Conservation (phyloP, 2,113 vertebrate genomes). For the Malurus alboscapulatus region DNA sequence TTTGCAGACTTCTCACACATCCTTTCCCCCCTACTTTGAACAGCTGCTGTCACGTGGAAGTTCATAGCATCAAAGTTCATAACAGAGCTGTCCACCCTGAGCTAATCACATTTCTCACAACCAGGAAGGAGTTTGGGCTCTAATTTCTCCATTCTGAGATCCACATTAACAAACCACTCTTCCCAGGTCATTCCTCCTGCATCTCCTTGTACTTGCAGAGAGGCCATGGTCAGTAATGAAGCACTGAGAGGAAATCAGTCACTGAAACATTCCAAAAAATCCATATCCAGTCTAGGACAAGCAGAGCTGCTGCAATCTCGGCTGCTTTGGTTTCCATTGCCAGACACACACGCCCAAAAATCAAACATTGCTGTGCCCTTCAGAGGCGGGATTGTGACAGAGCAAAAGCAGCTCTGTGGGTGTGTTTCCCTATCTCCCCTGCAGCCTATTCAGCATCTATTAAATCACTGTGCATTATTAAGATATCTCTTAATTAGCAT, state of each 20-base stretch:
- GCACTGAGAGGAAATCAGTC: not conserved
- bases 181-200: not conserved
- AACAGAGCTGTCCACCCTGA: not conserved
- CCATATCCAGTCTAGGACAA: not conserved
- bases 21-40: not conserved
- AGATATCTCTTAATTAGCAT: constrained; percentile 21
- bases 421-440: not conserved
- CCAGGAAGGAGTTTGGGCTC: constrained; percentile 9
- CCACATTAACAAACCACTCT: not conserved
- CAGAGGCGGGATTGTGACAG: constrained; percentile 14
- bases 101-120: not conserved
- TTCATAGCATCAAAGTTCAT: not conserved
- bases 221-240: not conserved
- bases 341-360: constrained; percentile 27
- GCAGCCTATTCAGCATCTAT: not conserved
- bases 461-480: not conserved
- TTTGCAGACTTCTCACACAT: not conserved
- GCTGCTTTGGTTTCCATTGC: not conserved
- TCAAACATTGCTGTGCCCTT: constrained; percentile 30
- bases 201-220: not conserved
- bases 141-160: not conserved
- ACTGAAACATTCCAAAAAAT: not conserved
- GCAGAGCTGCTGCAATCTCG: not conserved
- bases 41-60: constrained; percentile 34
- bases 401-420: not conserved